These are phyloP conservation scores for Pseudotriccus pelzelni DNA, from an alignment of 2,797 vertebrate genomes.

Conservation along the genomic window DNA sequence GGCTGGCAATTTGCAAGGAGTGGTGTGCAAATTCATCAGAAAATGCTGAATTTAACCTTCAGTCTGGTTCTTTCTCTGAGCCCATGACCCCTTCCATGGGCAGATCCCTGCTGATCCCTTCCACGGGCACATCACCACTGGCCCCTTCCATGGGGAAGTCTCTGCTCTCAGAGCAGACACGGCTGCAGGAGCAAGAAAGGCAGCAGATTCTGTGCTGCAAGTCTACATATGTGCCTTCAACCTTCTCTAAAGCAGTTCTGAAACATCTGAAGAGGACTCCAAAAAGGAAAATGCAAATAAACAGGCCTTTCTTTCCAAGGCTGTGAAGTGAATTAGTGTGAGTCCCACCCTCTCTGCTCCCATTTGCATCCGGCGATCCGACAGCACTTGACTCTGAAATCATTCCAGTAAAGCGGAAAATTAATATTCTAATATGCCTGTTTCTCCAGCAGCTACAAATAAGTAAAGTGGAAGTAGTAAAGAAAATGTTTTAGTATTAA, in stretches of 20 bases:
- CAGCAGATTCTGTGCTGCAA: not conserved
- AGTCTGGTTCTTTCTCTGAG: not conserved
- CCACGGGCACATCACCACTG: not conserved
- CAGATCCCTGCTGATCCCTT: not conserved
- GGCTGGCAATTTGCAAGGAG: not conserved
- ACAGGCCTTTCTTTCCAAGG: not conserved
- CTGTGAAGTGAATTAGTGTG: conserved; percentile 67
- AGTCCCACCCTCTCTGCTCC: conserved; percentile 64
- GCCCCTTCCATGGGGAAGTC: not conserved
- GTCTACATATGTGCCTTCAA: not conserved
- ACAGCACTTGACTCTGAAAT: conserved; percentile 77
- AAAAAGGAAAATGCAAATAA: conserved; percentile 54
- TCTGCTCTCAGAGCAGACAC: not conserved
- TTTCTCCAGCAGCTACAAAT: conserved; percentile 73
- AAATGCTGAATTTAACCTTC: not conserved
- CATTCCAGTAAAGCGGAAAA: conserved; percentile 86
- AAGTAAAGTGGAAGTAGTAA: conserved; percentile 69
- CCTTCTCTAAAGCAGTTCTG: not conserved
- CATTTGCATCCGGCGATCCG: conserved; percentile 71
- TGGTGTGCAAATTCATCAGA: not conserved
- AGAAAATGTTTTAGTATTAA: conserved; percentile 66
- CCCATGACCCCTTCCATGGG: accelerated
- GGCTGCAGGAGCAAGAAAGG: accelerated
- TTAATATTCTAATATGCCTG: conserved; percentile 84
- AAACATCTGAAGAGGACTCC: not conserved